These are phyloP conservation scores for Frieseomelitta varia DNA, from an alignment of 1,140 invertebrate genomes.

Conservation along the genomic window DNA sequence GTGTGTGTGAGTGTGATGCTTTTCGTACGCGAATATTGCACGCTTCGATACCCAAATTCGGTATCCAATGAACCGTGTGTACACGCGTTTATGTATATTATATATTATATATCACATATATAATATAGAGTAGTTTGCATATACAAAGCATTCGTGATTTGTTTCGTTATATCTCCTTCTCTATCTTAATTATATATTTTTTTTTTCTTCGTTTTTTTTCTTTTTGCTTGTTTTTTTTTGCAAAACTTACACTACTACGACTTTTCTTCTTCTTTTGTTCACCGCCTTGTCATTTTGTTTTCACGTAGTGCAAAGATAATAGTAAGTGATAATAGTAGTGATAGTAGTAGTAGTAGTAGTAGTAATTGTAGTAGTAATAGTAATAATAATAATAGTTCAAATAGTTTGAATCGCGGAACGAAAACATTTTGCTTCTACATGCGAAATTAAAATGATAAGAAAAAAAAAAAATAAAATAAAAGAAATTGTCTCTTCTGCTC, in stretches of 20 bases:
- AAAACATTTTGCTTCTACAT: constrained; percentile 41
- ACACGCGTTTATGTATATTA: constrained; percentile 5
- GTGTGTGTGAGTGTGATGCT: constrained; percentile 21
- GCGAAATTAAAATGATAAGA: constrained; percentile 31
- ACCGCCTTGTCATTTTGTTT: constrained; percentile 17
- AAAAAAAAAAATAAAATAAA: constrained; percentile 22
- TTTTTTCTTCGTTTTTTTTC: constrained; percentile 14
- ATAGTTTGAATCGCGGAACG: constrained; percentile 38
- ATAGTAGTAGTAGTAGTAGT: not conserved
- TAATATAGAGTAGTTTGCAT: constrained; percentile 43
- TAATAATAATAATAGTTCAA: constrained; percentile 3
- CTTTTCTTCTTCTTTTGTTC: constrained; percentile 1
- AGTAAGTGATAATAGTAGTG: constrained; percentile 7
- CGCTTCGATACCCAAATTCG: constrained; percentile 27
- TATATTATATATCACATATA: constrained; percentile 50
- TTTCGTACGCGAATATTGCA: constrained; percentile 63
- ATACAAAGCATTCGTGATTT: constrained; percentile 39
- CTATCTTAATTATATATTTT: not conserved
- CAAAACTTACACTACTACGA: constrained; percentile 62
- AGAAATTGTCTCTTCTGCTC: constrained; percentile 19
- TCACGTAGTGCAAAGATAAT: constrained; percentile 54
- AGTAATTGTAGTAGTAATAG: not conserved
- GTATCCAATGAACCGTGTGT: constrained; percentile 24
- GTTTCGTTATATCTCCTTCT: not conserved
- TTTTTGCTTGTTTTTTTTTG: constrained; percentile 49